phyloP scores from a whole-genome alignment of 2,888 invertebrate genomes.

The Molanna angustata region DNA sequence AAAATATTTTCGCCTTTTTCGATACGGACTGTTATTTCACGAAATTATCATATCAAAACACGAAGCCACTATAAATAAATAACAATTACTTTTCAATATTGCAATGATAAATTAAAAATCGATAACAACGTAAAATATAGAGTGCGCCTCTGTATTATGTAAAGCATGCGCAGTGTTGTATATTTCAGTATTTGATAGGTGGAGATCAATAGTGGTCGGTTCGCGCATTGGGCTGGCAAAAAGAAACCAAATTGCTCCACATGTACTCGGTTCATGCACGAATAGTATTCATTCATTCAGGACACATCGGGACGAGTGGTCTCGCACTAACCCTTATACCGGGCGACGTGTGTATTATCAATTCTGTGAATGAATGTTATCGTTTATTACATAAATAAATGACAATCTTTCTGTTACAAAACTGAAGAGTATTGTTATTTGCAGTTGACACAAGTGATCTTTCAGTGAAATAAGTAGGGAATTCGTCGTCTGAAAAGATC shows the following conservation, averaged over 20 bases:
- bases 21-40: too few relatives aligned
- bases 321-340: neutral
- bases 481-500: neutral
- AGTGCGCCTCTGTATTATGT: neutral
- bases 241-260: neutral
- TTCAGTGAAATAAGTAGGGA: constrained; percentile 3
- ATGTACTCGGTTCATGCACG: neutral
- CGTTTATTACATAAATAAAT: constrained; percentile 1
- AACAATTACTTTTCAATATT: too few relatives aligned
- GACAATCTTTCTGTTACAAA: neutral
- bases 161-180: constrained; percentile 8
- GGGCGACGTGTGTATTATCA: neutral
- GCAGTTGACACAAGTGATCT: constrained; percentile 2
- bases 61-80: too few relatives aligned
- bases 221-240: too few relatives aligned
- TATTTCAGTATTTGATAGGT: constrained; percentile 7
- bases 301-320: neutral
- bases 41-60: too few relatives aligned
- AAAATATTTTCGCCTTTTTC: too few relatives aligned
- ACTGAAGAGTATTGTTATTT: neutral
- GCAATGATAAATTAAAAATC: too few relatives aligned
- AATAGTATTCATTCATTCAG: neutral
- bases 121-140: too few relatives aligned
- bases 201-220: constrained; percentile 13
- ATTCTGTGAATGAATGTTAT: constrained; percentile 9